Percentiles rank a stretch among this genome's conserved stretches.
phyloP scores from a whole-genome alignment of 2,888 invertebrate genomes.

The Rugalucina vietnamica region DNA sequence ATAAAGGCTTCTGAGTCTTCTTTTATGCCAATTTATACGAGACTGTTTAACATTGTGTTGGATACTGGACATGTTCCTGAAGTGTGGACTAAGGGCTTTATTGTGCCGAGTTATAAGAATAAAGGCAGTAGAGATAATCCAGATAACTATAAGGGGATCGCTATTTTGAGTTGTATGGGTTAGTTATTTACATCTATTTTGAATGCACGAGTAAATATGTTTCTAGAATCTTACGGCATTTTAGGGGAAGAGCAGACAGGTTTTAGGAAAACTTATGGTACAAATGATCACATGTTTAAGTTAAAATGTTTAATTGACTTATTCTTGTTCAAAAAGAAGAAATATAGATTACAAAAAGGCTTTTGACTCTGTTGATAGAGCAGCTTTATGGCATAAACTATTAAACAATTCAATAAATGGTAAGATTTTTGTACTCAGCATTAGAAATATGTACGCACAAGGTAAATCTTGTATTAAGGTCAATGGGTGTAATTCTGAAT shows the following conservation, averaged over 20 bases:
- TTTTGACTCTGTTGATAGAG: neutral
- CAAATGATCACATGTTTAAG: neutral
- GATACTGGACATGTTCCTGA: neutral
- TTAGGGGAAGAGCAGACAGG: neutral
- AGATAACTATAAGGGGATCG: neutral
- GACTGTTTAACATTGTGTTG: neutral
- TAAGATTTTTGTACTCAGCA: neutral
- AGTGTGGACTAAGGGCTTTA: neutral
- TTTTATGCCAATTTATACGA: neutral
- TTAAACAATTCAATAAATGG: neutral
- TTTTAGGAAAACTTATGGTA: neutral
- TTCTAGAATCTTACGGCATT: neutral
- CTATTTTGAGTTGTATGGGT: slow-evolving; percentile 5
- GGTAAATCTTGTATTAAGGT: neutral
- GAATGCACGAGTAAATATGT: neutral
- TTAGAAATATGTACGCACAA: neutral
- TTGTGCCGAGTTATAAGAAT: neutral
- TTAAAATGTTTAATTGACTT: neutral
- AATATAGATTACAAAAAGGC: neutral
- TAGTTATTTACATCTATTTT: neutral
- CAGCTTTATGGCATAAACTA: neutral
- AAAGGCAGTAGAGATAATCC: neutral
- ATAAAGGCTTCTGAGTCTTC: neutral
- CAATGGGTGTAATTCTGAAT: too few species aligned
- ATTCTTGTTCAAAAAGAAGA: neutral